These are phyloP conservation scores for Tachystola acroxantha DNA, from an alignment of 2,888 invertebrate species.

Conservation along the genomic window DNA sequence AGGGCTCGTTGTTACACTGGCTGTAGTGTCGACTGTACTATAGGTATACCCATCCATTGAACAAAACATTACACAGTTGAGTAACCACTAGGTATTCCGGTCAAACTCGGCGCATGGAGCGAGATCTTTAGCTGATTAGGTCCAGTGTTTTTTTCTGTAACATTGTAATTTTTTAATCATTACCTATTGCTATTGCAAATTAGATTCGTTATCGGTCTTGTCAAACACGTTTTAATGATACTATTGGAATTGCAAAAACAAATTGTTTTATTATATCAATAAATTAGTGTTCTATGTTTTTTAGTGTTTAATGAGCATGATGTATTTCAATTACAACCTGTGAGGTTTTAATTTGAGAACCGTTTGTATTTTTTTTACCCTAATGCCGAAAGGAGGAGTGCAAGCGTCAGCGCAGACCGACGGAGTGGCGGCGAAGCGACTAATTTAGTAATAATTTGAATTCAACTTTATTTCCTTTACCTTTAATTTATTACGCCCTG, in stretches of 20 bases:
- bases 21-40: too few species aligned
- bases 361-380: too few species aligned
- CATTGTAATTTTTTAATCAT: slow-evolving; percentile 3
- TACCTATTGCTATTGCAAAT: not conserved
- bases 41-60: too few species aligned
- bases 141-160: slow-evolving; percentile 1
- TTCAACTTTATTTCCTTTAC: too few species aligned
- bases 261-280: slow-evolving; percentile 7
- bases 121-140: slow-evolving; percentile 13
- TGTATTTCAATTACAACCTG: not conserved
- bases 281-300: not conserved
- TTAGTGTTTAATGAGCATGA: not conserved
- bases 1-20: too few species aligned
- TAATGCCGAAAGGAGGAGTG: too few species aligned
- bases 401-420: too few species aligned
- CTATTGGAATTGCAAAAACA: slow-evolving; percentile 3
- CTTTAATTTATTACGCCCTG: too few species aligned
- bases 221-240: slow-evolving; percentile 4
- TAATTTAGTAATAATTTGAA: too few species aligned
- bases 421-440: too few species aligned
- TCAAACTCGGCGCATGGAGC: slow-evolving; percentile 9
- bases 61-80: not conserved
- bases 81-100: not conserved
- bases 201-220: not conserved
- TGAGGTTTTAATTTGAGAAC: too few species aligned